A percentile compares a stretch with the other conserved stretches of the same genome.
Conservation (phyloP, 2,797 vertebrate species). For the Aldrovandia affinis region DNA sequence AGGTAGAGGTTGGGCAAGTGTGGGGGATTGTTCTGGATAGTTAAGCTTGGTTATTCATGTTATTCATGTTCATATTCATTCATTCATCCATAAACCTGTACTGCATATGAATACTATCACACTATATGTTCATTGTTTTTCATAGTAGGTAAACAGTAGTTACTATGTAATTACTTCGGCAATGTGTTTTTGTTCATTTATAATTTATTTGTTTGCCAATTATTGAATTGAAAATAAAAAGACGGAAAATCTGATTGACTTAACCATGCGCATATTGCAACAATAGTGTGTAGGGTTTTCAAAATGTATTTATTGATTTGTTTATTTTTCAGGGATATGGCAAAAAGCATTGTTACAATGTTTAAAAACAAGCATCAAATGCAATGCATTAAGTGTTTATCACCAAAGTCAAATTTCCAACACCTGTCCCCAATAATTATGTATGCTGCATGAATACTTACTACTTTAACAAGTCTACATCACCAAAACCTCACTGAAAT, state of each 20-base stretch:
- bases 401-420: background rate
- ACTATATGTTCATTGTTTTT: background rate
- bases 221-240: background rate
- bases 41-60: background rate
- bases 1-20: background rate
- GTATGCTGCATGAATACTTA: background rate
- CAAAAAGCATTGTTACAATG: too few relatives aligned
- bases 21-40: background rate
- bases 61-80: background rate
- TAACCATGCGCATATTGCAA: background rate
- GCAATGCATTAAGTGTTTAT: background rate
- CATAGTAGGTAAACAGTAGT: background rate
- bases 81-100: background rate
- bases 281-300: background rate
- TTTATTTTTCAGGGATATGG: too few relatives aligned
- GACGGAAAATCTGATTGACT: background rate
- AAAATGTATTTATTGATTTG: background rate
- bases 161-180: background rate
- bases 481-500: background rate
- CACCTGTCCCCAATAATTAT: background rate
- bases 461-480: background rate
- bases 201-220: background rate
- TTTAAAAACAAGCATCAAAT: too few relatives aligned
- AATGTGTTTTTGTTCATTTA: background rate
- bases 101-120: background rate